Conservation (phyloP, 2,797 vertebrate species). For the Danio aesculapii region DNA sequence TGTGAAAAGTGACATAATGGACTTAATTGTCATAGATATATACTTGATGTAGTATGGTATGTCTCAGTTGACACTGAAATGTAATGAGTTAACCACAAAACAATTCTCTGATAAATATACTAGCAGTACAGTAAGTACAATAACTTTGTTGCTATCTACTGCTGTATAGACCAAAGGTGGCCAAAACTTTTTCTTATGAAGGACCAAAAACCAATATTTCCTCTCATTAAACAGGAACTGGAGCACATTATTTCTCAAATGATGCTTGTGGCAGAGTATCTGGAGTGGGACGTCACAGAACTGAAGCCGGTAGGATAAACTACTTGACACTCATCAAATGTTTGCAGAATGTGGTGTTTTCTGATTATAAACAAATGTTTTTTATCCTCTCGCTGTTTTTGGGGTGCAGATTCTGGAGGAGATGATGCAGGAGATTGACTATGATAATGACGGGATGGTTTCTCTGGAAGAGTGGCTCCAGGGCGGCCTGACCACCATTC, state of each 20-base stretch:
- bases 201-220: background rate
- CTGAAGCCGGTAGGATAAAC: slow-evolving; percentile 87
- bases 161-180: too few species aligned
- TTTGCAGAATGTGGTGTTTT: background rate
- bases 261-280: slow-evolving; percentile 97
- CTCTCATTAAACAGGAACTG: slow-evolving; percentile 81
- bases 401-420: slow-evolving; percentile 89
- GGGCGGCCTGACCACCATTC: slow-evolving; percentile 95
- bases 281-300: slow-evolving; percentile 96
- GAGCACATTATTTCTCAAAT: slow-evolving; percentile 96
- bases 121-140: too few species aligned
- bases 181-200: too few species aligned
- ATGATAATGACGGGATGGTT: slow-evolving; percentile 92
- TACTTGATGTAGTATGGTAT: too few species aligned
- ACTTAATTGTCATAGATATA: too few species aligned
- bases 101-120: too few species aligned
- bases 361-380: background rate
- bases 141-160: too few species aligned
- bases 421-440: slow-evolving; percentile 98
- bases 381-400: slow-evolving; percentile 2
- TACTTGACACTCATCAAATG: background rate
- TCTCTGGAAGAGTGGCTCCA: slow-evolving; percentile 96
- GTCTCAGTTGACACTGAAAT: too few species aligned
- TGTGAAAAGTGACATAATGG: too few species aligned
- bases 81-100: too few species aligned